Conservation (phyloP, 2,113 vertebrate species). For the Nibea albiflora region DNA sequence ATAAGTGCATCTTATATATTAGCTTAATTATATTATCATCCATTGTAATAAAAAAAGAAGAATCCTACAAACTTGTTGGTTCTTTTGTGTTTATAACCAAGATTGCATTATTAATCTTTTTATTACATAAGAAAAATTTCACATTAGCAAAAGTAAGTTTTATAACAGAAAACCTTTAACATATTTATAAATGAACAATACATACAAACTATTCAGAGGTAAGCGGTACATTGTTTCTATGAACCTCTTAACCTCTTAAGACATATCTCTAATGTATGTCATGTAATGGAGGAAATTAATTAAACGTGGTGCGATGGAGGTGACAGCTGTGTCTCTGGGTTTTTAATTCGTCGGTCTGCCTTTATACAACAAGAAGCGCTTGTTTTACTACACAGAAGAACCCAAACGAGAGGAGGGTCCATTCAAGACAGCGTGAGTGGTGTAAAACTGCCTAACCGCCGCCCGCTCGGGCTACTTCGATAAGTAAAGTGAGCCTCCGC, state of each 20-base stretch:
- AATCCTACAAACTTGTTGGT: too few species aligned
- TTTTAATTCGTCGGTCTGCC: neutral
- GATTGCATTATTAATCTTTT: too few species aligned
- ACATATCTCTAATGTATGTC: too few species aligned
- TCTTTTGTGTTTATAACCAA: too few species aligned
- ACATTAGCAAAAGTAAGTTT: too few species aligned
- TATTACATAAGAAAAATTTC: too few species aligned
- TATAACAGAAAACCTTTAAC: too few species aligned
- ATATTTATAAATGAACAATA: too few species aligned
- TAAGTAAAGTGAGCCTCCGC: accelerated
- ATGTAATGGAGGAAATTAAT: neutral
- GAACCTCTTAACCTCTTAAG: too few species aligned
- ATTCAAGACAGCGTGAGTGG: accelerated
- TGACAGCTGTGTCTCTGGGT: neutral
- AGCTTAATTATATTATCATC: neutral
- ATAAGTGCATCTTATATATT: neutral
- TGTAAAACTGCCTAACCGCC: neutral
- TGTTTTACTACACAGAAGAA: neutral
- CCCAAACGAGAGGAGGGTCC: neutral
- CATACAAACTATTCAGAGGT: too few species aligned
- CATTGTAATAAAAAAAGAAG: neutral
- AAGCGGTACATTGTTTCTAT: too few species aligned
- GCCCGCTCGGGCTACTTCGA: neutral
- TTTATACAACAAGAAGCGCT: neutral
- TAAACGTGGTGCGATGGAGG: neutral